Evolutionary conservation across 1,140 invertebrate genomes (phyloP).

Genomic region (Drosophila nannoptera): DNA sequence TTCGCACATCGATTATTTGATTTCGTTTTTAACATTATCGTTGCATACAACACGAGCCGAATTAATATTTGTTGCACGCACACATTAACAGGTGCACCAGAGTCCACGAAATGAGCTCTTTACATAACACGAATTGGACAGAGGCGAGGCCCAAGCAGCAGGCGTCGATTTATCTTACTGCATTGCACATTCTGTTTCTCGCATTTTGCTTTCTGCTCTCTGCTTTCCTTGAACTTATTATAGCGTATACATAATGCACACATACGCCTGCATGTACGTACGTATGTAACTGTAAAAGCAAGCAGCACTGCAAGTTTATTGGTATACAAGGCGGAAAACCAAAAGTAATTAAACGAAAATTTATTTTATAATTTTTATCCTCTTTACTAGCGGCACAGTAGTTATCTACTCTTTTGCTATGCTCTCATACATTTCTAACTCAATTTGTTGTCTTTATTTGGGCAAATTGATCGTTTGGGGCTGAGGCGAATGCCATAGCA

Average conservation of each 20-base stretch:
- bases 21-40: slow-evolving; percentile 41
- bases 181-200: slow-evolving; percentile 44
- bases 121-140: slow-evolving; percentile 35
- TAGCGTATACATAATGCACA: slow-evolving; percentile 13
- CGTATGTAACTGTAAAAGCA: slow-evolving; percentile 29
- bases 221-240: slow-evolving; percentile 48
- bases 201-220: slow-evolving; percentile 43
- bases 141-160: slow-evolving; percentile 26
- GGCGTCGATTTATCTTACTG: slow-evolving; percentile 34
- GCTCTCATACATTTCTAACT: slow-evolving; percentile 1
- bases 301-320: slow-evolving; percentile 36
- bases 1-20: slow-evolving; percentile 66
- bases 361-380: slow-evolving; percentile 16
- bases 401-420: not conserved
- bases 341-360: slow-evolving; percentile 39
- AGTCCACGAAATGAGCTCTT: slow-evolving; percentile 5
- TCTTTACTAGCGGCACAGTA: slow-evolving; percentile 14
- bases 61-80: slow-evolving; percentile 23
- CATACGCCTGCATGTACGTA: slow-evolving; percentile 4
- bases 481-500: slow-evolving; percentile 40
- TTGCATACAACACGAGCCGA: slow-evolving; percentile 3
- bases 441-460: slow-evolving; percentile 37
- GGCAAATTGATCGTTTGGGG: slow-evolving; percentile 42
- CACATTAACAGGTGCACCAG: slow-evolving; percentile 16
- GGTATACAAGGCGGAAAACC: slow-evolving; percentile 27